These are phyloP conservation scores for Climacteris rufus DNA, from an alignment of 2,113 vertebrate genomes.

Conservation along the genomic window DNA sequence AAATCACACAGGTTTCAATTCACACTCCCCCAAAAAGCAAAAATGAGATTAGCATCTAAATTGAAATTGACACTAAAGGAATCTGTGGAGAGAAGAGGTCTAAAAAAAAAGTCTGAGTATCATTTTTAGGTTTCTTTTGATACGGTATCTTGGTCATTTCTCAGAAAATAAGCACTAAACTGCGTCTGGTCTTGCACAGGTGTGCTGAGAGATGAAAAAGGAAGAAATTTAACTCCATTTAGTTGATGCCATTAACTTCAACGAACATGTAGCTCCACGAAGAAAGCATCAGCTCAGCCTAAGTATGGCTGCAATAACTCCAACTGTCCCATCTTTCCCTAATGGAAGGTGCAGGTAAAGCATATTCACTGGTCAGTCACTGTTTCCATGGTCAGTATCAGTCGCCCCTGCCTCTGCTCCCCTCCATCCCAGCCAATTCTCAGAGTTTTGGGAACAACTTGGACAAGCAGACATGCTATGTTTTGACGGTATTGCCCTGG, in stretches of 20 bases:
- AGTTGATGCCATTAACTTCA: background rate
- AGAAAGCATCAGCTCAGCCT: background rate
- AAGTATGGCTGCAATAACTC: background rate
- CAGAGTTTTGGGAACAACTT: background rate
- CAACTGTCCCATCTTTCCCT: background rate
- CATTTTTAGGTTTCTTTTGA: background rate
- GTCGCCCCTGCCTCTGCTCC: fast-evolving
- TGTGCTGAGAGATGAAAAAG: background rate
- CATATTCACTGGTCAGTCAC: background rate
- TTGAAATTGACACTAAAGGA: background rate
- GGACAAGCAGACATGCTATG: background rate
- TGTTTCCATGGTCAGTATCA: background rate
- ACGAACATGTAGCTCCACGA: background rate
- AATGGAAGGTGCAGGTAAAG: background rate
- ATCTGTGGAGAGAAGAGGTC: background rate
- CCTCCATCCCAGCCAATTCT: background rate
- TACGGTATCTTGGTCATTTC: background rate
- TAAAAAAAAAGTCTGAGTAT: background rate
- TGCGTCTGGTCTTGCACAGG: background rate
- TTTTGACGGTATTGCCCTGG: background rate
- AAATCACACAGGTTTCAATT: slow-evolving; percentile 21
- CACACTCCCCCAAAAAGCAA: background rate
- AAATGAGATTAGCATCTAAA: slow-evolving; percentile 39
- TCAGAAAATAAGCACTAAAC: background rate
- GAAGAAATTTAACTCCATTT: background rate